Conservation (phyloP, 2,888 invertebrate species). For the Anthrax anthrax region DNA sequence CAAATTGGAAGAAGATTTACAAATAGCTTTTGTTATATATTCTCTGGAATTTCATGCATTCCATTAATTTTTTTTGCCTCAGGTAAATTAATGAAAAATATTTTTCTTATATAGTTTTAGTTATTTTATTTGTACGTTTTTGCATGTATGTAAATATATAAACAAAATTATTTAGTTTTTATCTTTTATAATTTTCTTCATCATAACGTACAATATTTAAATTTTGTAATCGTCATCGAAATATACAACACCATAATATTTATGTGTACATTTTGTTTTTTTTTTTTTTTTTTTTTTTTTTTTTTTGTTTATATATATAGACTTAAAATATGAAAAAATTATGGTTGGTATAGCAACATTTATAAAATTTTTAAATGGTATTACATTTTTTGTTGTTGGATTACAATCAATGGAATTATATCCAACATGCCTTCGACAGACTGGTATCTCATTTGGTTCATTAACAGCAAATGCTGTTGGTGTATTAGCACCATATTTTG, state of each 20-base stretch:
- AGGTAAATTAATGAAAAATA: slow-evolving; percentile 18
- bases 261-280: too few species aligned
- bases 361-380: slow-evolving; percentile 39
- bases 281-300: neutral
- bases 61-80: slow-evolving; percentile 32
- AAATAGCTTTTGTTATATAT: slow-evolving; percentile 33
- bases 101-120: too few species aligned
- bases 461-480: slow-evolving; percentile 41
- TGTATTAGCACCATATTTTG: slow-evolving; percentile 44
- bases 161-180: too few species aligned
- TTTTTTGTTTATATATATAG: slow-evolving; percentile 13
- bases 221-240: too few species aligned
- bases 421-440: slow-evolving; percentile 50
- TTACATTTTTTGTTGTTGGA: slow-evolving; percentile 43
- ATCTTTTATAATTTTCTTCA: too few species aligned
- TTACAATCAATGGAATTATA: slow-evolving; percentile 50
- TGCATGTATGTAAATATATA: too few species aligned
- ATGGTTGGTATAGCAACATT: slow-evolving; percentile 34
- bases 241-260: too few species aligned
- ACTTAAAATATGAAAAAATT: slow-evolving; percentile 21
- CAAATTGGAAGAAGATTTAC: slow-evolving; percentile 39
- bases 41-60: slow-evolving; percentile 31
- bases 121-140: too few species aligned
- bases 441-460: slow-evolving; percentile 46
- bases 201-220: too few species aligned